Evolutionary conservation across 2,797 vertebrate species (phyloP), one percentile per base, ranked within the genome.

Genomic region (Xerus rutilus): DNA sequence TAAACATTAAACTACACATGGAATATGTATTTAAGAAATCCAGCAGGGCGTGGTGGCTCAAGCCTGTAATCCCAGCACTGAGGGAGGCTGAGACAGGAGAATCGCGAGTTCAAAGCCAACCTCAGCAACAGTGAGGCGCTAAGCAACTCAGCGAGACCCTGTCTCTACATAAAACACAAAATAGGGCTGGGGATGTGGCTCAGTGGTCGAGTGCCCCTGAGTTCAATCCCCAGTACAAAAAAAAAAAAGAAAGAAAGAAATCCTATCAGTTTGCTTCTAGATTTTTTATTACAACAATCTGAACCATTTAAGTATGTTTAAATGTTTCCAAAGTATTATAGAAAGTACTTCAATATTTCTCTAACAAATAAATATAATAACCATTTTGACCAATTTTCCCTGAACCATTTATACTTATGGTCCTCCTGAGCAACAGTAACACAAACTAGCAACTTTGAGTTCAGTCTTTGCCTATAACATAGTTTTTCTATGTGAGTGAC

Each of bases 11-110:
- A 86, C 93, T 73, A 78, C 2, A 69, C 39, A 78, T 52, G 28
- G 32, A 73, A 59, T 70, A 65, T n/a, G 5, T 82, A 65, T 89
- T 92, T 94, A 77, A 90, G 73, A 91, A 94, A 87, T 79, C 13
- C 14, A 39, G 39, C 39, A 39, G 39, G 39, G 39, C 39, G 39
- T 39, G 39, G 39, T 39, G 39, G 39, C 39, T 39, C 39, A 39
- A 39, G 39, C 39, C 39, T 39, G 39, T 39, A 39, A 39, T 39
- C 39, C 39, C 39, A 39, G 39, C 39, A 39, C 39, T 39, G 2
- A 39, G 39, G 39, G 39, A 39, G 39, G 39, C 39, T 39, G 39
- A 39, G 39, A 39, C 39, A 39, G 39, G 39, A 39, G 39, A 39
- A 39, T 39, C 39, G 39, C 39, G 39, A 39, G 39, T 39, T 39